These are phyloP conservation scores for Anguilla megastoma DNA, from an alignment of 2,797 vertebrate genomes.

Conservation along the genomic window DNA sequence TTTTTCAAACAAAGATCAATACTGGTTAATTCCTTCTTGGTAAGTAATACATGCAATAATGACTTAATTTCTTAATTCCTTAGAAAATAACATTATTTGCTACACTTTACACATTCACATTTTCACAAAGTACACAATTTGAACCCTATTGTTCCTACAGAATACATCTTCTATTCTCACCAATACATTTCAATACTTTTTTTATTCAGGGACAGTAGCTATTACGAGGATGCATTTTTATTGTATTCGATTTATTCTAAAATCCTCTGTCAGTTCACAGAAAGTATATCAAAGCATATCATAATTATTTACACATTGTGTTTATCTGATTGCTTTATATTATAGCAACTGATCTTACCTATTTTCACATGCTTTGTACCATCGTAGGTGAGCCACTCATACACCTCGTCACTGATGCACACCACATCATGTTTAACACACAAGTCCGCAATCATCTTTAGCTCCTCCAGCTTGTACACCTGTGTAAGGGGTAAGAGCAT, in stretches of 20 bases:
- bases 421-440: slow-evolving; percentile 84
- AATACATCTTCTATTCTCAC: background rate
- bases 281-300: background rate
- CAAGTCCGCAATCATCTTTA: slow-evolving; percentile 84
- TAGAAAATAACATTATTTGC: background rate
- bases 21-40: background rate
- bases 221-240: background rate
- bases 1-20: background rate
- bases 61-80: background rate
- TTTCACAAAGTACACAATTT: background rate
- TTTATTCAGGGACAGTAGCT: background rate
- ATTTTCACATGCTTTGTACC: slow-evolving; percentile 83
- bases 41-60: background rate
- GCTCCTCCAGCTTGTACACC: slow-evolving; percentile 84
- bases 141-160: background rate
- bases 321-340: background rate
- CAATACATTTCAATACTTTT: background rate
- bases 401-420: slow-evolving; percentile 92
- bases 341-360: slow-evolving; percentile 67
- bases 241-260: background rate
- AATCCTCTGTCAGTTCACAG: background rate
- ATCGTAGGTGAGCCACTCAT: slow-evolving; percentile 92
- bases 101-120: background rate
- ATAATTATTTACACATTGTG: background rate
- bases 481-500: slow-evolving; percentile 49